Percentiles rank a stretch among this genome's conserved stretches.
Evolutionary conservation across 2,888 invertebrate genomes (phyloP).

Genomic region (Podabrus alpinus): DNA sequence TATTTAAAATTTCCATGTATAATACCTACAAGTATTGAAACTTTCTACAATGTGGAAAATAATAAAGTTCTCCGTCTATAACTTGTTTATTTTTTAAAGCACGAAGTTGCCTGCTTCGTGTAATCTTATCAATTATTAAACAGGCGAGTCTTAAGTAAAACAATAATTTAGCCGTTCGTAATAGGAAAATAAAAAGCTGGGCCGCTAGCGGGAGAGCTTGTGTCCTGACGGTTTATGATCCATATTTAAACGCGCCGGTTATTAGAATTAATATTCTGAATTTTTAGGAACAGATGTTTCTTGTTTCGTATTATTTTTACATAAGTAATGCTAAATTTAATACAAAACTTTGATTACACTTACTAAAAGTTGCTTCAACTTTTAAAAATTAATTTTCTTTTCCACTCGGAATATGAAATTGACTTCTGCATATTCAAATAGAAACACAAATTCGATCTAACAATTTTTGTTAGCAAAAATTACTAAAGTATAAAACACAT

Average conservation of each 20-base stretch:
- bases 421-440: conserved; percentile 1
- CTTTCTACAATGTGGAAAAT: conserved; percentile 4
- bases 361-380: conserved; percentile 18
- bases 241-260: conserved; percentile 44
- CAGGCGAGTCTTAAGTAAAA: conserved; percentile 54
- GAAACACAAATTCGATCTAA: neutral
- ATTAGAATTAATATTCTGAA: conserved; percentile 51
- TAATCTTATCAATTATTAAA: conserved; percentile 56
- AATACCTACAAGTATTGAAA: neutral
- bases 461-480: neutral
- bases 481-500: neutral
- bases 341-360: conserved; percentile 21
- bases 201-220: conserved; percentile 33
- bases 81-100: conserved; percentile 30
- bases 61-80: conserved; percentile 22
- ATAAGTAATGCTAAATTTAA: conserved; percentile 30
- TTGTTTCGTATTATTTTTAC: conserved; percentile 41
- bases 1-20: neutral
- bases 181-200: conserved; percentile 53
- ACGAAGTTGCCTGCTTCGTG: conserved; percentile 32
- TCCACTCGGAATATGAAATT: neutral
- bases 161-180: conserved; percentile 54
- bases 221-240: conserved; percentile 43
- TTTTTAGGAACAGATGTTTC: conserved; percentile 51
- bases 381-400: conserved; percentile 21